phyloP scores from a whole-genome alignment of 2,797 vertebrate species.

The Coregonus sp. region DNA sequence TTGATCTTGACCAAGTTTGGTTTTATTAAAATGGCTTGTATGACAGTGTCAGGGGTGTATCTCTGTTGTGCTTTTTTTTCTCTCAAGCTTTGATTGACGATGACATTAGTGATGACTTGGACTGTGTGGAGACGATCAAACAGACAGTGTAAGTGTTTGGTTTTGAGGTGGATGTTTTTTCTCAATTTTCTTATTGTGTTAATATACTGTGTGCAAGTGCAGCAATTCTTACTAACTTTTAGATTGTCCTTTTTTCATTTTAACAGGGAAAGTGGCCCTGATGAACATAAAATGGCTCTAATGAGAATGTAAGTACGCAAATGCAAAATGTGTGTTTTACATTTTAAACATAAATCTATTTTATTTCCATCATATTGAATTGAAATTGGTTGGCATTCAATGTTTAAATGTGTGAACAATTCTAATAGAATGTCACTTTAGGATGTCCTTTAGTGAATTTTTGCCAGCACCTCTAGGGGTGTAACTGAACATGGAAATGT shows the following conservation, averaged over 20 bases:
- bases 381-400: background rate
- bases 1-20: too few species aligned
- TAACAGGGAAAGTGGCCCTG: slow-evolving; percentile 33
- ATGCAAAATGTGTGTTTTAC: background rate
- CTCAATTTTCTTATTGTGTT: background rate
- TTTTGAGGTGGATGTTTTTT: background rate
- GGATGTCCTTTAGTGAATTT: background rate
- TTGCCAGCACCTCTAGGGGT: too few species aligned
- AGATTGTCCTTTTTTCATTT: background rate
- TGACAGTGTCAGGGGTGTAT: background rate
- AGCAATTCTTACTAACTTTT: background rate
- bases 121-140: slow-evolving; percentile 46
- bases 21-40: background rate
- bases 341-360: background rate
- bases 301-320: slow-evolving; percentile 37
- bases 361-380: background rate
- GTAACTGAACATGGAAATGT: background rate
- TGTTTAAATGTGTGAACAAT: background rate
- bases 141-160: background rate
- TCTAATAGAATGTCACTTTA: background rate
- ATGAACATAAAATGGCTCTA: background rate
- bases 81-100: slow-evolving; percentile 54
- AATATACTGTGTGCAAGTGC: background rate
- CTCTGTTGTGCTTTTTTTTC: background rate
- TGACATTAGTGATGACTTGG: slow-evolving; percentile 52